phyloP scores from a whole-genome alignment of 1,140 invertebrate genomes.

The Aporrectodea caliginosa region DNA sequence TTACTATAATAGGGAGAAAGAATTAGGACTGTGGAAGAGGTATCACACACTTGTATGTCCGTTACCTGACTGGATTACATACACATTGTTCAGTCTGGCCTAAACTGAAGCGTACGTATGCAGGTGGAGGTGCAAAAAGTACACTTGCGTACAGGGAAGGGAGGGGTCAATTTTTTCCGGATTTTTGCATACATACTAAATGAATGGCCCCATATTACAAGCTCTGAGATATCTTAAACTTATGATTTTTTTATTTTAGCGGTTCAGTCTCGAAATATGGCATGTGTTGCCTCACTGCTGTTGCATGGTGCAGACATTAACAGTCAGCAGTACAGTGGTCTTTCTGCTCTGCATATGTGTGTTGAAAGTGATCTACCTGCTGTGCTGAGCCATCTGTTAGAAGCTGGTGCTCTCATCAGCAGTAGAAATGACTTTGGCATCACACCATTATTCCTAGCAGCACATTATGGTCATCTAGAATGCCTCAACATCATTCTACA shows the following conservation, averaged over 20 bases:
- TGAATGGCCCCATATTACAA: too few relatives aligned
- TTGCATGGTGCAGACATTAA: constrained; percentile 45
- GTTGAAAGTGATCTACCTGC: constrained; percentile 37
- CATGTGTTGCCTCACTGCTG: constrained; percentile 44
- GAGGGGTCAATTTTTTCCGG: too few relatives aligned
- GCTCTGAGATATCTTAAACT: too few relatives aligned
- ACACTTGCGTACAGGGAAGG: too few relatives aligned
- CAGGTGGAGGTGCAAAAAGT: too few relatives aligned
- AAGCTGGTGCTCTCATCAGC: constrained; percentile 44
- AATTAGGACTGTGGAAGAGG: too few relatives aligned
- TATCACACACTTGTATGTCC: too few relatives aligned
- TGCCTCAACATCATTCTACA: constrained; percentile 45
- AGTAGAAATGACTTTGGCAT: constrained; percentile 47
- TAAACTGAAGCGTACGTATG: too few relatives aligned
- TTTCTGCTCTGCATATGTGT: constrained; percentile 47
- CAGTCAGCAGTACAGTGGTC: constrained; percentile 40
- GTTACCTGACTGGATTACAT: too few relatives aligned
- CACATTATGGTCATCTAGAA: constrained; percentile 46
- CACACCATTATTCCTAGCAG: constrained; percentile 52
- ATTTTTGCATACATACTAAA: too few relatives aligned
- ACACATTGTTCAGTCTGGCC: too few relatives aligned
- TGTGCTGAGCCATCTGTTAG: constrained; percentile 42
- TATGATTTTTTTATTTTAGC: constrained; percentile 48
- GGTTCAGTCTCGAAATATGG: constrained; percentile 41
- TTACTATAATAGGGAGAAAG: too few relatives aligned